phyloP scores from a whole-genome alignment of 2,113 vertebrate genomes.

The Euleptes europaea region DNA sequence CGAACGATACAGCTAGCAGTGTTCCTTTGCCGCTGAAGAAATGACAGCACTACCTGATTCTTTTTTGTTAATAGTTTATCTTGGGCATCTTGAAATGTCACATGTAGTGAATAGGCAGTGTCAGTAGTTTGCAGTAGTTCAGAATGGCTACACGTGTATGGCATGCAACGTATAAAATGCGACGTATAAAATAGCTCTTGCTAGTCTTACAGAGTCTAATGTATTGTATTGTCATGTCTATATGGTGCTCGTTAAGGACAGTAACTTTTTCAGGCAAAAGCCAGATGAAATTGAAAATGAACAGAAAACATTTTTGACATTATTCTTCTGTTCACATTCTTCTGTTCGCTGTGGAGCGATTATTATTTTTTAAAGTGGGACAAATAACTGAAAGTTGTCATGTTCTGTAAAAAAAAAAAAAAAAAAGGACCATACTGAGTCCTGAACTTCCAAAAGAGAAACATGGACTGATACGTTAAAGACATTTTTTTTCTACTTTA shows the following conservation, averaged over 20 bases:
- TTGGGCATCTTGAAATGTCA: slow-evolving; percentile 36
- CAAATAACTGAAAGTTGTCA: background rate
- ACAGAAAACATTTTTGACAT: slow-evolving; percentile 41
- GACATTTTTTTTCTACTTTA: background rate
- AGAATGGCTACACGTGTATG: slow-evolving; percentile 62
- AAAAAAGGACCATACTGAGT: background rate
- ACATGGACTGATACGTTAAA: background rate
- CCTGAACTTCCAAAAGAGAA: background rate
- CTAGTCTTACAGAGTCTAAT: slow-evolving; percentile 17
- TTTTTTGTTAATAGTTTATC: slow-evolving; percentile 16
- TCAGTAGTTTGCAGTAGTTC: background rate
- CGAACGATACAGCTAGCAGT: slow-evolving; percentile 72
- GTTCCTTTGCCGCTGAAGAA: background rate
- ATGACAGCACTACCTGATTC: background rate
- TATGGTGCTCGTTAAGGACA: slow-evolving; percentile 7
- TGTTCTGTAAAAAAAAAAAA: background rate
- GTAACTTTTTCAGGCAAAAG: background rate
- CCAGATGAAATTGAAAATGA: slow-evolving; percentile 19
- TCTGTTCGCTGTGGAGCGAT: slow-evolving; percentile 11
- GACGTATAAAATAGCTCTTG: slow-evolving; percentile 43
- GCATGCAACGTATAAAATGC: slow-evolving; percentile 43
- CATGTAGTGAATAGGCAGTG: slow-evolving; percentile 35
- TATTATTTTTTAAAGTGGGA: background rate
- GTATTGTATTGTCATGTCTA: slow-evolving; percentile 26
- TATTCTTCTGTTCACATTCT: slow-evolving; percentile 7